These are phyloP conservation scores for Temnopleurus reevesii DNA, from an alignment of 53 echinoderm and acorn worm genomes.

Conservation along the genomic window DNA sequence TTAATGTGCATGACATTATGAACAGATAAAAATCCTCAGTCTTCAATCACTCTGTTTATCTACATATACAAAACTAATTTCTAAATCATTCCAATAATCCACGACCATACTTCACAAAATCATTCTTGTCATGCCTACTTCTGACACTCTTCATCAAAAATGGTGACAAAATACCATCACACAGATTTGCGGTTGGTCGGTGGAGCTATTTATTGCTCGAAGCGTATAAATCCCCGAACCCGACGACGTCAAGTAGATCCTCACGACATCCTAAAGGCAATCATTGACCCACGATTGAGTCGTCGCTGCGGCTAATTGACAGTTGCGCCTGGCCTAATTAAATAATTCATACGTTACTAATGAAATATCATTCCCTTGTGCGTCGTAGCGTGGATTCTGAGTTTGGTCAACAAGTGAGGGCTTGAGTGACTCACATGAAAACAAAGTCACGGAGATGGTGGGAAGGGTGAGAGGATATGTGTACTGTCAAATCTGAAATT, in stretches of 20 bases:
- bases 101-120: not conserved
- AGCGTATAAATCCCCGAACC: not conserved
- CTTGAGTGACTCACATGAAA: conserved; percentile 7
- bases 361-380: conserved; percentile 12
- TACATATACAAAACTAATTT: too few relatives aligned
- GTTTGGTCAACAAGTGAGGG: conserved; percentile 18
- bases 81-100: not conserved
- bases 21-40: too few relatives aligned
- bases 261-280: conserved; percentile 13
- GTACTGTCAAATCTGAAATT: too few relatives aligned
- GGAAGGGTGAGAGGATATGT: not conserved
- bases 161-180: not conserved
- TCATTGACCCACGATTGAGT: conserved; percentile 34
- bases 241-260: conserved; percentile 15
- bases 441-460: not conserved
- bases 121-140: not conserved
- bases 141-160: not conserved
- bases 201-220: not conserved
- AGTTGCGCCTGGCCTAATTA: conserved; percentile 32
- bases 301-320: conserved; percentile 37
- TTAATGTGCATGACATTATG: too few relatives aligned
- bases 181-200: not conserved
- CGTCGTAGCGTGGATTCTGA: not conserved
- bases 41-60: too few relatives aligned
- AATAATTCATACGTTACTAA: conserved; percentile 30